phyloP scores from a whole-genome alignment of 2,797 vertebrate species.

The Acestrorhynchus altus region DNA sequence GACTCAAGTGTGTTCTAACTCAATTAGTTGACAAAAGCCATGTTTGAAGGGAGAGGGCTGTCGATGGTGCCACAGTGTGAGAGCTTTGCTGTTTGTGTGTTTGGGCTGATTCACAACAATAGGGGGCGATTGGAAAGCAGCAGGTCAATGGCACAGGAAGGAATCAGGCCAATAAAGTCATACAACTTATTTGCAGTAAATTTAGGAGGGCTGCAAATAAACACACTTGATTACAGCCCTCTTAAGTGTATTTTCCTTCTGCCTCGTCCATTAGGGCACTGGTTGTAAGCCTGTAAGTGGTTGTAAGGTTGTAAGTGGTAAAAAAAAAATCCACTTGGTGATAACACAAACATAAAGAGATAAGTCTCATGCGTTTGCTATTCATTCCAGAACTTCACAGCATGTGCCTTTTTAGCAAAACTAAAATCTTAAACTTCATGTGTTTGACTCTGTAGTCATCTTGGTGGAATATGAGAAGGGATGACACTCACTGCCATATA shows the following conservation, averaged over 20 bases:
- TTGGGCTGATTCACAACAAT: constrained; percentile 56
- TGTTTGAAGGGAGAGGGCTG: constrained; percentile 44
- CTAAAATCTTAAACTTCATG: not conserved
- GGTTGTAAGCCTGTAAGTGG: not conserved
- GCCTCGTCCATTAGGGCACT: not conserved
- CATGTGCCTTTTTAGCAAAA: not conserved
- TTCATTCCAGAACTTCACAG: not conserved
- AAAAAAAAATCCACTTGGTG: not conserved
- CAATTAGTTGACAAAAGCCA: constrained; percentile 59
- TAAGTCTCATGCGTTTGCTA: not conserved
- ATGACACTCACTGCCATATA: constrained; percentile 7
- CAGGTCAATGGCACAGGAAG: constrained; percentile 46
- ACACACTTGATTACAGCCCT: not conserved
- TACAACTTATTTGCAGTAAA: not conserved
- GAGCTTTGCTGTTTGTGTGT: constrained; percentile 57
- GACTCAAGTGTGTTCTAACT: constrained; percentile 51
- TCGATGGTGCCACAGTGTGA: constrained; percentile 52
- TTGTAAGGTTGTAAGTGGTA: too few species aligned
- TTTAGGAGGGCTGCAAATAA: not conserved
- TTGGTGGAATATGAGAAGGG: constrained; percentile 21
- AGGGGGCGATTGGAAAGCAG: constrained; percentile 53
- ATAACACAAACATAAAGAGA: not conserved
- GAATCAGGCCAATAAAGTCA: constrained; percentile 13
- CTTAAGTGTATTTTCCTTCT: not conserved
- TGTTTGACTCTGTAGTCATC: constrained; percentile 15